Evolutionary conservation across 2,888 invertebrate genomes (phyloP).

Genomic region (Ectropis crepuscularia): DNA sequence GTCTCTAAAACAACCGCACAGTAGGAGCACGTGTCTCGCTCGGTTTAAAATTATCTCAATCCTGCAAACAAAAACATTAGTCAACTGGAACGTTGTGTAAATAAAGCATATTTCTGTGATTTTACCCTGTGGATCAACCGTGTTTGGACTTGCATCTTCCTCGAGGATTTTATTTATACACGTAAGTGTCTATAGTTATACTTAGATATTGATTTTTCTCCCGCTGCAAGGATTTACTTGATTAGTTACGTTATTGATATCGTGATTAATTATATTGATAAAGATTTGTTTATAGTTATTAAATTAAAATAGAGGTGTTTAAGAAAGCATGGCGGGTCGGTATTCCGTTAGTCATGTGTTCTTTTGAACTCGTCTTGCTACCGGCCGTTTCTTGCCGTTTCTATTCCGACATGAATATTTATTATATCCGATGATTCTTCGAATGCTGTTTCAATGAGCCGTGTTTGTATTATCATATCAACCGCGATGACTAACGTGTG

Average conservation of each 20-base stretch:
- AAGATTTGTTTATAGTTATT: constrained; percentile 5
- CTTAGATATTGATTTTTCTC: constrained; percentile 53
- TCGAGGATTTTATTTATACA: constrained; percentile 44
- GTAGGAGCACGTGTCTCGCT: constrained; percentile 48
- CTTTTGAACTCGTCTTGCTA: constrained; percentile 68
- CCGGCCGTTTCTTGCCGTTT: constrained; percentile 29
- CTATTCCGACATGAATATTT: constrained; percentile 41
- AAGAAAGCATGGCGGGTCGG: constrained; percentile 62
- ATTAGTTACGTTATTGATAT: background rate
- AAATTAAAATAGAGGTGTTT: constrained; percentile 13
- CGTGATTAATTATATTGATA: constrained; percentile 1
- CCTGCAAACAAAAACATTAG: constrained; percentile 27
- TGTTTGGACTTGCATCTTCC: constrained; percentile 48
- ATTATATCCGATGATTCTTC: constrained; percentile 36
- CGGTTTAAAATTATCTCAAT: constrained; percentile 40
- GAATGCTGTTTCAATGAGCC: constrained; percentile 31
- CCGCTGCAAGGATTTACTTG: constrained; percentile 12
- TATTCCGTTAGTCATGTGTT: constrained; percentile 71
- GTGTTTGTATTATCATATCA: constrained; percentile 43
- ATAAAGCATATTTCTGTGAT: constrained; percentile 51
- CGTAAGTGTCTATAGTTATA: constrained; percentile 53
- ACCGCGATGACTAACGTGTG: constrained; percentile 48
- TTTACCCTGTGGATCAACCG: constrained; percentile 48
- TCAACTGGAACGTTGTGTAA: constrained; percentile 47
- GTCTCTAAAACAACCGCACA: constrained; percentile 57